Conservation (phyloP, 2,797 vertebrate species). For the Valencia hispanica region DNA sequence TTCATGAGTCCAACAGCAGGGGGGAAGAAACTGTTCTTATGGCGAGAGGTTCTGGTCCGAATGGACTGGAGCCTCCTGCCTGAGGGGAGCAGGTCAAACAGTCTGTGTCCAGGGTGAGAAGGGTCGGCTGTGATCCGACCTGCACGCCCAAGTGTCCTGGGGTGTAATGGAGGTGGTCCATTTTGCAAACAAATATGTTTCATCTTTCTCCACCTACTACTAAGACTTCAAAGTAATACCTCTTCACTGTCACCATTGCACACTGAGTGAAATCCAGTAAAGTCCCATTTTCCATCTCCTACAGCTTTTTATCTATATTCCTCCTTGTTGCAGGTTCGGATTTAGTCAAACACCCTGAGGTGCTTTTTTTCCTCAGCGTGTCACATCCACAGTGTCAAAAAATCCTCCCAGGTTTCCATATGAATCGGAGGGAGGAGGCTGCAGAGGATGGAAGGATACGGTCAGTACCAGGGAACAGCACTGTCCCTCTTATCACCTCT, state of each 20-base stretch:
- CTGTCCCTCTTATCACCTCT: slow-evolving; percentile 98
- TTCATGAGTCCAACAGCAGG: too few species aligned
- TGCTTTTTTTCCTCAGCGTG: slow-evolving; percentile 9
- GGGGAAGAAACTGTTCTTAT: too few species aligned
- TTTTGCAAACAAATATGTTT: neutral
- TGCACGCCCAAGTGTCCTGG: too few species aligned
- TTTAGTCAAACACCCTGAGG: slow-evolving; percentile 27
- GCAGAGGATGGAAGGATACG: slow-evolving; percentile 90
- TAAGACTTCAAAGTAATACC: slow-evolving; percentile 46
- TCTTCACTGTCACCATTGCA: slow-evolving; percentile 54
- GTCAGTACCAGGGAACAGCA: slow-evolving; percentile 97
- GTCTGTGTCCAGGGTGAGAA: too few species aligned
- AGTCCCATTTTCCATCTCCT: slow-evolving; percentile 22
- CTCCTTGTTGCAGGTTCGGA: slow-evolving; percentile 38
- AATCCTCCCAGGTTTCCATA: neutral
- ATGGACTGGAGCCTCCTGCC: too few species aligned
- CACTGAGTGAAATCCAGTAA: slow-evolving; percentile 43
- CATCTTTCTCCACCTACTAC: neutral
- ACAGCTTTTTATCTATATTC: slow-evolving; percentile 34
- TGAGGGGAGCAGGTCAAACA: too few species aligned
- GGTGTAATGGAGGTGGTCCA: too few species aligned
- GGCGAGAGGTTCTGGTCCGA: too few species aligned
- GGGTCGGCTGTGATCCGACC: too few species aligned
- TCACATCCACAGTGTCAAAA: neutral
- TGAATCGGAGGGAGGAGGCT: slow-evolving; percentile 5